Conservation (phyloP, 2,888 invertebrate genomes). For the Troglohyphantes excavatus region DNA sequence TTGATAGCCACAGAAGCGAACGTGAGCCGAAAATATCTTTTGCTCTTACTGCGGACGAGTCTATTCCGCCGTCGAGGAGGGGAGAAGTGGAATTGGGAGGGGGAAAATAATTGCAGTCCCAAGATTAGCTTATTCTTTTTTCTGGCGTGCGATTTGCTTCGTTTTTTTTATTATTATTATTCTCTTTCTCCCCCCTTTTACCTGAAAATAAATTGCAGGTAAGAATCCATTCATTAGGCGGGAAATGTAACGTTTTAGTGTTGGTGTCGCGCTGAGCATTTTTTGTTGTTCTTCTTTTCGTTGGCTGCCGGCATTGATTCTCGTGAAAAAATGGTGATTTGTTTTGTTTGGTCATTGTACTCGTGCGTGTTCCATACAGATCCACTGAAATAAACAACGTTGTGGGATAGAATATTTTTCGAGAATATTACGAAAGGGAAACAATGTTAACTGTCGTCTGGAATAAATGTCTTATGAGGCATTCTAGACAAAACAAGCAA, state of each 20-base stretch:
- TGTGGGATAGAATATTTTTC: not conserved
- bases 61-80: constrained; percentile 43
- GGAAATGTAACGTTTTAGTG: not conserved
- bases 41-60: constrained; percentile 66
- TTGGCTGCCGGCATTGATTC: not conserved
- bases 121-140: not conserved
- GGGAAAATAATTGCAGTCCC: constrained; percentile 28
- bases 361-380: not conserved
- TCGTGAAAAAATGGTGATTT: not conserved
- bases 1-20: constrained; percentile 70
- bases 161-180: constrained; percentile 17
- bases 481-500: too few species aligned
- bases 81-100: constrained; percentile 33
- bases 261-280: not conserved
- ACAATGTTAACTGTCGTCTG: too few species aligned
- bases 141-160: not conserved
- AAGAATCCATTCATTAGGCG: constrained; percentile 3
- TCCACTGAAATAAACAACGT: not conserved
- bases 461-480: too few species aligned
- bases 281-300: not conserved
- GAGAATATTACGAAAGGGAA: not conserved
- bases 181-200: not conserved
- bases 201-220: constrained; percentile 4
- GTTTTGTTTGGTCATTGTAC: not conserved
- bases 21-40: constrained; percentile 75